A percentile compares a stretch with the other conserved stretches of the same genome.
Evolutionary conservation across 2,797 vertebrate species (phyloP).

Genomic region (Manis crassicaudata): DNA sequence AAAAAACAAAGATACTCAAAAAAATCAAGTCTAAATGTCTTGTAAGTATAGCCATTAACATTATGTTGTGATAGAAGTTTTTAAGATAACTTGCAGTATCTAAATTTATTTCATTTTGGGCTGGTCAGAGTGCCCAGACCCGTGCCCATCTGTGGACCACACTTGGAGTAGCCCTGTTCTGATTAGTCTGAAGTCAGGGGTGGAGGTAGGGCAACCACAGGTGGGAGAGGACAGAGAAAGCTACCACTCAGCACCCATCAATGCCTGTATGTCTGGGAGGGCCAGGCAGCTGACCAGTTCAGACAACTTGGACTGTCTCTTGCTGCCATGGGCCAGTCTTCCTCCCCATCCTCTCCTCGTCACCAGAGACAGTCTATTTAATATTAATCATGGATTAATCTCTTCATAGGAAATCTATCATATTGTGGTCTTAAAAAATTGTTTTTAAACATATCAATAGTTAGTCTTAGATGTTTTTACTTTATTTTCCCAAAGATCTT

Average conservation of each 20-base stretch:
- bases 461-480: not conserved
- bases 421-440: not conserved
- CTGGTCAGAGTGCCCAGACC: not conserved
- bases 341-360: not conserved
- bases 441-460: not conserved
- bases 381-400: not conserved
- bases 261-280: too few relatives aligned
- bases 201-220: not conserved
- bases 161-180: too few relatives aligned
- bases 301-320: not conserved
- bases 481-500: not conserved
- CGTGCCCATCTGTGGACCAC: too few relatives aligned
- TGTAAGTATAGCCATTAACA: not conserved
- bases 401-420: not conserved
- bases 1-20: not conserved
- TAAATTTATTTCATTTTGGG: not conserved
- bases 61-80: not conserved
- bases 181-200: not conserved
- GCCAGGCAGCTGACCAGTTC: too few relatives aligned
- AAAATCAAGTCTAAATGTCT: not conserved
- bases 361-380: not conserved
- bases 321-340: rapidly evolving
- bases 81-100: not conserved
- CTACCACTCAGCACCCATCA: rapidly evolving
- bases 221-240: too few relatives aligned